Evolutionary conservation across 2,113 vertebrate species (phyloP).

Genomic region (Microcebus lehilahytsara): DNA sequence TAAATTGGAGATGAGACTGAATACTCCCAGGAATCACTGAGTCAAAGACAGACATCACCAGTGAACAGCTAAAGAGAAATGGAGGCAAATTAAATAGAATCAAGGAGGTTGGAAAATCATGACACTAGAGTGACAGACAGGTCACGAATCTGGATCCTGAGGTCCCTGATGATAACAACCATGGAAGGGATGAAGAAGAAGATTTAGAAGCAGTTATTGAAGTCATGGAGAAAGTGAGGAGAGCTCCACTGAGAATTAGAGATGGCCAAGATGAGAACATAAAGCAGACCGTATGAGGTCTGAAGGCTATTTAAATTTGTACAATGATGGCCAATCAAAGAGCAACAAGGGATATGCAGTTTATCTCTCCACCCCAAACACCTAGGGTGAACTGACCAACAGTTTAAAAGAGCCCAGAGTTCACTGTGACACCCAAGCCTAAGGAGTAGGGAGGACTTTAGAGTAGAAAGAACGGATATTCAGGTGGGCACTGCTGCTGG

Average conservation of each 20-base stretch:
- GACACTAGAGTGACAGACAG: not conserved
- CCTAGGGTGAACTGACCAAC: not conserved
- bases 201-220: not conserved
- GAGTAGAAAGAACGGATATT: not conserved
- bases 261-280: not conserved
- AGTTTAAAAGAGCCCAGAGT: not conserved
- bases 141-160: not conserved
- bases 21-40: not conserved
- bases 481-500: not conserved
- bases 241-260: not conserved
- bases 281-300: not conserved
- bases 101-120: not conserved
- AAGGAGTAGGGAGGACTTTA: not conserved
- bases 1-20: not conserved
- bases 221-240: not conserved
- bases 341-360: not conserved
- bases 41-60: not conserved
- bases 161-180: not conserved
- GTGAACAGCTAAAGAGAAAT: not conserved
- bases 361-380: not conserved
- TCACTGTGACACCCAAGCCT: not conserved
- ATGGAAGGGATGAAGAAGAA: not conserved
- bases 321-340: not conserved
- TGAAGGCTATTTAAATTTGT: not conserved
- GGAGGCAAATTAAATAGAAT: not conserved